These are phyloP conservation scores for Stegostoma tigrinum DNA, from an alignment of 2,113 vertebrate species.

Conservation along the genomic window DNA sequence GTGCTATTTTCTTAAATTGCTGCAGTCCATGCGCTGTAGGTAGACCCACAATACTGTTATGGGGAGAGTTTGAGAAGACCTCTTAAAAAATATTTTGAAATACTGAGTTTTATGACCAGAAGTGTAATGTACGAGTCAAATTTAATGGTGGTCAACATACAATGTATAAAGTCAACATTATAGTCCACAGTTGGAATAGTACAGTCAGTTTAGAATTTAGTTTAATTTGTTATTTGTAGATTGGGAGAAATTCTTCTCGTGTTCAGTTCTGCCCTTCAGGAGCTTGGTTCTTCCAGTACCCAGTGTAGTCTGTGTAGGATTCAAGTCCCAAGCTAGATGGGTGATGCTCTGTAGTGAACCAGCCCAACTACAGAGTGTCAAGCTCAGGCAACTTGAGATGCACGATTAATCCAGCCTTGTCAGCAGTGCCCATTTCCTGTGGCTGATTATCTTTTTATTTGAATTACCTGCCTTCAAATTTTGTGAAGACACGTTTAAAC, in stretches of 20 bases:
- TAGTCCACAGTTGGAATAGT: no score
- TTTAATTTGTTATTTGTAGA: background rate
- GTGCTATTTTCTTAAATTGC: no score
- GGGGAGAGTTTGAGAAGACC: background rate
- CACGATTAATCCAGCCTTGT: background rate
- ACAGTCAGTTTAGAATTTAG: background rate
- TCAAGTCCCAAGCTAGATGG: background rate
- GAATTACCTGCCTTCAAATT: background rate
- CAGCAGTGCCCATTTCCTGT: background rate
- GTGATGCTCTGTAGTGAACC: background rate
- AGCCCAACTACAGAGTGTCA: background rate
- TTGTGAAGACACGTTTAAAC: background rate
- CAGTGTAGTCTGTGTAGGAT: background rate
- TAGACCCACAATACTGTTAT: no score
- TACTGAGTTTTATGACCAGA: background rate
- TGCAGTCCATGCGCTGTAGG: no score
- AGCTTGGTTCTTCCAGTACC: background rate
- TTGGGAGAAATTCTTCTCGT: background rate
- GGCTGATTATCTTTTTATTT: background rate
- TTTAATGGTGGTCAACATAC: background rate
- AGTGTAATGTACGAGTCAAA: background rate
- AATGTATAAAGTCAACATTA: no score
- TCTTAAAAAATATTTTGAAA: background rate
- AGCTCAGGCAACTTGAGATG: background rate
- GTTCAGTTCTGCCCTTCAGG: background rate